phyloP scores from a whole-genome alignment of 2,113 vertebrate genomes.

The Pogona vitticeps region DNA sequence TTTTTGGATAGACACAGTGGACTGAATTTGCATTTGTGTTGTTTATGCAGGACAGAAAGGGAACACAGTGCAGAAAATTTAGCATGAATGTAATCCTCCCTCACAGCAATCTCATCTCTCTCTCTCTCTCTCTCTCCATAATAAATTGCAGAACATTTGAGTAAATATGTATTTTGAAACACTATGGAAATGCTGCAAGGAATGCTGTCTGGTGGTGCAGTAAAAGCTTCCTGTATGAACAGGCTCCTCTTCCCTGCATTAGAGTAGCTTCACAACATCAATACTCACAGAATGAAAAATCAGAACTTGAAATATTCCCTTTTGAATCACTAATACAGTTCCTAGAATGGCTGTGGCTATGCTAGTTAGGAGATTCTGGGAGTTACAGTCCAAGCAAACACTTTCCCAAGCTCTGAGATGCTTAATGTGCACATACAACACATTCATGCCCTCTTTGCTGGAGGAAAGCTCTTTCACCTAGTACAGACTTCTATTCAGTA shows the following conservation, averaged over 20 bases:
- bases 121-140: background rate
- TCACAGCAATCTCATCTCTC: background rate
- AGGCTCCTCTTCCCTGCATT: background rate
- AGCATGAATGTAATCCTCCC: background rate
- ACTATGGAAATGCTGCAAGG: too few relatives aligned
- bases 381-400: background rate
- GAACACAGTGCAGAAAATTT: background rate
- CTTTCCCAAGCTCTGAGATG: background rate
- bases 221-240: background rate
- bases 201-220: background rate
- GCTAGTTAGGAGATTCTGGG: too few relatives aligned
- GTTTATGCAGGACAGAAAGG: background rate
- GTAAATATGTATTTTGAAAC: too few relatives aligned
- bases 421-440: background rate
- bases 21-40: background rate
- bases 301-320: too few relatives aligned
- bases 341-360: too few relatives aligned
- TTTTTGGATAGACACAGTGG: background rate
- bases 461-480: background rate
- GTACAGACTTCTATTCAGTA: background rate
- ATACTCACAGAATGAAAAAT: background rate
- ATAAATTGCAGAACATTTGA: background rate
- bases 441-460: background rate
- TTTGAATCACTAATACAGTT: too few relatives aligned
- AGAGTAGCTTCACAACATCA: background rate